Conservation (phyloP, 2,113 vertebrate genomes). For the Carlito syrichta region DNA sequence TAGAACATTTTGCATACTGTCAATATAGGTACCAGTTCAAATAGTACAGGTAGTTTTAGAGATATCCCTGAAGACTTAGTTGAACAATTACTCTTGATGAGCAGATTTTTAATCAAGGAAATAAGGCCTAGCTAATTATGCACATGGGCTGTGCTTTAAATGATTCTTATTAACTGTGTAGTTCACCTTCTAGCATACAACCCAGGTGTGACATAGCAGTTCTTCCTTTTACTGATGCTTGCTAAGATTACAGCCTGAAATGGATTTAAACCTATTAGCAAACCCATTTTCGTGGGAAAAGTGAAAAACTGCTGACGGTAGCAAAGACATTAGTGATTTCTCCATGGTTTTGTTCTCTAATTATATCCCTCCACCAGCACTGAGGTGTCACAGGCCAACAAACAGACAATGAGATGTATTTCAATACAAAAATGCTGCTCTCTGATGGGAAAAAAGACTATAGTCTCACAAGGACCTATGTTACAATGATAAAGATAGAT, state of each 20-base stretch:
- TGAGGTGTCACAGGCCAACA: constrained; percentile 6
- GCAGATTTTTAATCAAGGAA: constrained; percentile 83
- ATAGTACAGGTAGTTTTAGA: constrained; percentile 52
- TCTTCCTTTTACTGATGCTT: constrained; percentile 73
- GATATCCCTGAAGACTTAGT: constrained; percentile 60
- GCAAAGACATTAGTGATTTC: constrained; percentile 66
- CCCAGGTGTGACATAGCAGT: constrained; percentile 67
- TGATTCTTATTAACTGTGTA: constrained; percentile 77
- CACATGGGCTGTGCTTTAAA: constrained; percentile 76
- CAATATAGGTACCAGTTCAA: constrained; percentile 62
- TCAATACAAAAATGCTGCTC: not conserved
- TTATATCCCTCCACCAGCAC: constrained; percentile 52
- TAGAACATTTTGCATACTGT: constrained; percentile 25
- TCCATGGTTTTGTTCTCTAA: constrained; percentile 72
- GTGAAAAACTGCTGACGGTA: constrained; percentile 77
- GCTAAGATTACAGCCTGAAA: constrained; percentile 70
- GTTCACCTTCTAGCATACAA: constrained; percentile 71
- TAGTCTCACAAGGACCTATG: not conserved
- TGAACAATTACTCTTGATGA: constrained; percentile 75
- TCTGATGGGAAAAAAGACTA: not conserved
- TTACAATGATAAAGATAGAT: not conserved
- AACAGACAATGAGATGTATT: not conserved
- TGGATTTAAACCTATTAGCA: constrained; percentile 81
- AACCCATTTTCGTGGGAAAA: constrained; percentile 72
- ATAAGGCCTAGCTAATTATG: constrained; percentile 80